Base-by-base conservation (phyloP, 1,140 invertebrate species). In the Solenopsis invicta region DNA sequence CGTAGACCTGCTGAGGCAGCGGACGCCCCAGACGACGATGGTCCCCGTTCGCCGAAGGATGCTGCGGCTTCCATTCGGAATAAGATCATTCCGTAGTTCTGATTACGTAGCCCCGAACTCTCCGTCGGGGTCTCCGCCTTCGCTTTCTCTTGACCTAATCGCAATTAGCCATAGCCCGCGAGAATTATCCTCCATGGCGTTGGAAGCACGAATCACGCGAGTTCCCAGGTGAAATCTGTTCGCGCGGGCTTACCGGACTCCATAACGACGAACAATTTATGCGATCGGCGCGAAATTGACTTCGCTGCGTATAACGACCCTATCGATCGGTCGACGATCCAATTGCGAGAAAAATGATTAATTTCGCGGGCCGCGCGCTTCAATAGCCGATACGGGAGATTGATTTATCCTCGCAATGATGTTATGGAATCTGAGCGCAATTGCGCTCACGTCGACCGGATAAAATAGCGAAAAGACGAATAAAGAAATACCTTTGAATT, bases 61-160 rank as follows among this genome's bases (percentile, higher is more conserved):
- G 78, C 82, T 91, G 82, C 90, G 45, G 88, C 87, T 77, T 89
- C 88, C 89, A 93, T 92, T 88, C 90, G 88, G 87, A 93, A 93
- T 92, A 90, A 92, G 93, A 94, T 93, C 93, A 93, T 94, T 93
- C 87, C 66, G 81, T 82, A 93, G 91, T 93, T 92, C 89, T 91
- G 90, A 93, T 92, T 93, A 93, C 89, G 90, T 91, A 92, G 91
- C 89, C 89, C 88, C 88, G 16, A 81, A 92, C 86, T 86, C 91
- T 90, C 88, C 89, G 85, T 89, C 87, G 89, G 87, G 54, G 41
- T 41, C 37, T 41, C 37, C 5, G 4, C 29, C 34, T 67, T 9
- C 24, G 90, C 91, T n/a, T n/a, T 87, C 78, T 91, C 78, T 86
- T 86, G 90, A 88, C 89, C 91, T 92, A 90, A 93, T 92, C 92